These are phyloP conservation scores for Fragum fragum DNA, from an alignment of 2,888 invertebrate species.

Conservation along the genomic window DNA sequence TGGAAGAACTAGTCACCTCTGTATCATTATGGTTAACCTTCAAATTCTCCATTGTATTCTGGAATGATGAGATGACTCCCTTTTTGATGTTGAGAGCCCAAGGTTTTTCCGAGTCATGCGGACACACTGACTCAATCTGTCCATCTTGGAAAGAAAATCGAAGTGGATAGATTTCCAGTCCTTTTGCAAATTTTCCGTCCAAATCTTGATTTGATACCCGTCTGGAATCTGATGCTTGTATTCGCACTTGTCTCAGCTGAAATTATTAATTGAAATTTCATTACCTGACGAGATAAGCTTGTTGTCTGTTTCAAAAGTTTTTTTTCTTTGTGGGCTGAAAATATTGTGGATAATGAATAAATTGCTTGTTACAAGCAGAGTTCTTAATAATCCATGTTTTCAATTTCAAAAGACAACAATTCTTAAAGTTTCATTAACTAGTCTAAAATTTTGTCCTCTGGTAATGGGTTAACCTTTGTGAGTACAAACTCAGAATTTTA, in stretches of 20 bases:
- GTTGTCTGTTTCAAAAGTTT: too few relatives aligned
- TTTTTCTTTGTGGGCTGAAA: too few relatives aligned
- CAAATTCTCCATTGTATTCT: constrained; percentile 95
- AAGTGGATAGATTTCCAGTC: constrained; percentile 91
- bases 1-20: not conserved
- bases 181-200: constrained; percentile 83
- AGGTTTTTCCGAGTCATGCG: constrained; percentile 92
- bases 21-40: constrained; percentile 87
- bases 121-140: constrained; percentile 92
- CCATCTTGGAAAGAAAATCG: constrained; percentile 94
- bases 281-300: too few relatives aligned
- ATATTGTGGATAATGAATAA: too few relatives aligned
- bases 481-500: too few relatives aligned
- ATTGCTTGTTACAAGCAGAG: too few relatives aligned
- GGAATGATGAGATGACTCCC: constrained; percentile 94
- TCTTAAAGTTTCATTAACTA: too few relatives aligned
- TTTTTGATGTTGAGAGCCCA: constrained; percentile 96
- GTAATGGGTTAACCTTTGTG: too few relatives aligned
- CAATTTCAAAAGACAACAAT: too few relatives aligned
- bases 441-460: too few relatives aligned
- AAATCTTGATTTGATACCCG: constrained; percentile 51
- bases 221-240: constrained; percentile 68
- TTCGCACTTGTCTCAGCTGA: constrained; percentile 66
- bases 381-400: too few relatives aligned
- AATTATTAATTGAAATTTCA: too few relatives aligned